phyloP scores from a whole-genome alignment of 2,888 invertebrate species.

The Drosophila meridiana region DNA sequence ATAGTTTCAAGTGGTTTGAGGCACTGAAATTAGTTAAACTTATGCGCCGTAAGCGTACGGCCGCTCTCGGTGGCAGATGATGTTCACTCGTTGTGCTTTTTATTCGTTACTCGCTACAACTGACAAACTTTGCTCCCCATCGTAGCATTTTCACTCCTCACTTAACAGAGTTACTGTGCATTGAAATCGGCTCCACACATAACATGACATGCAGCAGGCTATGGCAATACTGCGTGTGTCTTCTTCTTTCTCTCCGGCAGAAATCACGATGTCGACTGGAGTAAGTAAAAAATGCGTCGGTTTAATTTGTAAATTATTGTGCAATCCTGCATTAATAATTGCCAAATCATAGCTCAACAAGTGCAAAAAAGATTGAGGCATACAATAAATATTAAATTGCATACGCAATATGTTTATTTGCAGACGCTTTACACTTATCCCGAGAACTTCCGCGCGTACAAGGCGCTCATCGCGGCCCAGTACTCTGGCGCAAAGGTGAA shows the following conservation, averaged over 20 bases:
- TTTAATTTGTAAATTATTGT: slow-evolving; percentile 73
- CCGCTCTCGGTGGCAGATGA: slow-evolving; percentile 45
- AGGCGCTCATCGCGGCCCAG: slow-evolving; percentile 98
- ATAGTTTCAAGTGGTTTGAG: slow-evolving; percentile 38
- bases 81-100: slow-evolving; percentile 12
- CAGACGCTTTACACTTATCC: slow-evolving; percentile 98
- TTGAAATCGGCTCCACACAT: slow-evolving; percentile 26
- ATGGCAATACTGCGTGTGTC: slow-evolving; percentile 44
- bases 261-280: slow-evolving; percentile 90
- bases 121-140: slow-evolving; percentile 2
- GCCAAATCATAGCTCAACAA: slow-evolving; percentile 18
- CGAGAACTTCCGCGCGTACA: slow-evolving; percentile 99
- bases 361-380: slow-evolving; percentile 2
- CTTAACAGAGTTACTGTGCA: slow-evolving; percentile 6
- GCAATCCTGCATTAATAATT: slow-evolving; percentile 65
- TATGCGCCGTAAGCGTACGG: slow-evolving; percentile 58
- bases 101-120: slow-evolving; percentile 13
- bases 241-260: slow-evolving; percentile 85
- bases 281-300: slow-evolving; percentile 86
- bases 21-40: slow-evolving; percentile 49
- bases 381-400: slow-evolving; percentile 31
- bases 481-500: slow-evolving; percentile 95
- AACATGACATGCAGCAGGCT: slow-evolving; percentile 14
- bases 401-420: slow-evolving; percentile 34
- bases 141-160: slow-evolving; percentile 29